Evolutionary conservation across 1,140 invertebrate species (phyloP), one percentile per base, ranked within the genome.

Genomic region (Scaptomyza montana): DNA sequence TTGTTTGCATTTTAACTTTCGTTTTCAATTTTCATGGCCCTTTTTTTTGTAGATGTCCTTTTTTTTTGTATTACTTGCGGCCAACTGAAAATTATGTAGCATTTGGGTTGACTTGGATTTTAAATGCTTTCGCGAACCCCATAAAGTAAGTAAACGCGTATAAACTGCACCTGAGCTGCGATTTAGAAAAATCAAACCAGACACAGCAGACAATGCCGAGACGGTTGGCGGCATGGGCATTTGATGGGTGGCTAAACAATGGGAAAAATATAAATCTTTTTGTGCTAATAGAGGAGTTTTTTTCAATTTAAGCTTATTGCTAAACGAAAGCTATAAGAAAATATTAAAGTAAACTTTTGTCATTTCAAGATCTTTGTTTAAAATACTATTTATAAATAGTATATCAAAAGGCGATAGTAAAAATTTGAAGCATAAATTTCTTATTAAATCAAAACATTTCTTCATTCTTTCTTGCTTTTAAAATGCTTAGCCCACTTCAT

Each of bases 1-100:
- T 43, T 77, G 74, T 81, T 85, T 81, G 78, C 75, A 80, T 76
- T 87, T 67, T 54, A 78, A 87, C 81, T 86, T 86, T 86, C 81
- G 45, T 86, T 86, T 86, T 86, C 81, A 82, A 86, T 86, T 87
- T 86, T 76, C 81, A 74, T 60, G 64, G 80, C 56, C 74, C 56
- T 72, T 69, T 67, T 70, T 13, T 28, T 36, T 28, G 10, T 8
- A 28, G 75, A 55, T 61, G 39, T 21, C 25, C 49, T 72, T 77
- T 73, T 72, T 77, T 73, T 70, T 45, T 36, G 7, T 8, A 7
- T 36, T 66, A 67, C 68, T 77, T 74, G 65, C 45, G 71, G 64
- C 65, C 56, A 54, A 39, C 71, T 73, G 56, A 61, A 74, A 74
- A 74, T 74, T 43, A 63, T 70, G 57, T 62, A 56, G 45, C 70